Evolutionary conservation across 2,888 invertebrate genomes (phyloP).

Genomic region (Latheticus oryzae): DNA sequence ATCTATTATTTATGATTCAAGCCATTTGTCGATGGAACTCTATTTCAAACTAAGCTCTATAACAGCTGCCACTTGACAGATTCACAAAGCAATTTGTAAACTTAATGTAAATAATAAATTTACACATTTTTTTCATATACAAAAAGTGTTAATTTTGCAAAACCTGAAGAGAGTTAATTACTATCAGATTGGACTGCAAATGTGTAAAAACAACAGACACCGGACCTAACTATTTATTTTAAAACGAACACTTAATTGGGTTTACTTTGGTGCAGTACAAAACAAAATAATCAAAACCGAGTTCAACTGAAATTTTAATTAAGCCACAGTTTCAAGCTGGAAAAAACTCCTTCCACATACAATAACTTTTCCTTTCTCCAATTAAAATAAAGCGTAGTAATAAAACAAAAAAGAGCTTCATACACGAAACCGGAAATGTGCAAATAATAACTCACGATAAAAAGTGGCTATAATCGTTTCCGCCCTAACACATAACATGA

Average conservation of each 20-base stretch:
- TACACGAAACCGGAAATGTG: conserved; percentile 27
- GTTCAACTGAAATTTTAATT: conserved; percentile 11
- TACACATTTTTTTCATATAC: conserved; percentile 1
- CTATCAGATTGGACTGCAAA: no score
- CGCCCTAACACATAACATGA: conserved; percentile 8
- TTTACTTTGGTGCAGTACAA: conserved; percentile 10
- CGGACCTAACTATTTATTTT: conserved; percentile 18
- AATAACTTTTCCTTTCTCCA: conserved; percentile 11
- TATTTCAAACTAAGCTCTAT: neutral
- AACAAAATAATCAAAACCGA: conserved; percentile 9
- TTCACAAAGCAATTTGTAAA: neutral
- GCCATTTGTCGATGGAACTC: neutral
- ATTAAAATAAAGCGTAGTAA: conserved; percentile 6
- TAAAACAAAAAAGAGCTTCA: conserved; percentile 2
- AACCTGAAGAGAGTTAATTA: no score
- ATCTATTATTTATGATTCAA: neutral
- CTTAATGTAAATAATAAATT: no score
- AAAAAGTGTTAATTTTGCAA: no score
- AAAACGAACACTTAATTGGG: conserved; percentile 17
- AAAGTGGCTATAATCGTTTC: conserved; percentile 21
- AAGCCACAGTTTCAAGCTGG: neutral
- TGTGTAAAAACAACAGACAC: no score
- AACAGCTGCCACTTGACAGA: neutral
- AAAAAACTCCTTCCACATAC: conserved; percentile 1
- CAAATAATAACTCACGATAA: conserved; percentile 11